Evolutionary conservation across 2,113 vertebrate species (phyloP).

Genomic region (Pyrgilauda ruficollis): DNA sequence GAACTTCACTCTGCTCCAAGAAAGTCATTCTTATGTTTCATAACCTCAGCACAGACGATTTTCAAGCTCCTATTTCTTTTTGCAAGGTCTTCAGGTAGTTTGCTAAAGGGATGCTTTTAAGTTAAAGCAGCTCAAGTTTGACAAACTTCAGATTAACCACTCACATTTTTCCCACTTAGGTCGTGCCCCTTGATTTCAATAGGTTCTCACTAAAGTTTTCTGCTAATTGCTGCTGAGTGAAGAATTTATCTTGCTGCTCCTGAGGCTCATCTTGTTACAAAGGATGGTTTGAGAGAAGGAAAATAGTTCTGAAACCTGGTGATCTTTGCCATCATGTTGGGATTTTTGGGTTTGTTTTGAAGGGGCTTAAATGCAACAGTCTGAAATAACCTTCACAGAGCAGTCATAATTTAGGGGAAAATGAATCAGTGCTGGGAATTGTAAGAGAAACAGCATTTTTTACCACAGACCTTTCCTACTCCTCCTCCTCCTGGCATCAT

Average conservation of each 20-base stretch:
- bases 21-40: not conserved
- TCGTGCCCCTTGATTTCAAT: not conserved
- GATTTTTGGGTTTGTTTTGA: not conserved
- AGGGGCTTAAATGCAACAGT: not conserved
- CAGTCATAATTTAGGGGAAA: not conserved
- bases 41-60: not conserved
- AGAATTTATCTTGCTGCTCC: not conserved
- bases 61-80: not conserved
- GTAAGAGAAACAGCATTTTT: not conserved
- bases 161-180: not conserved
- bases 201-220: not conserved
- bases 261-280: not conserved
- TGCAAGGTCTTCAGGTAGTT: not conserved
- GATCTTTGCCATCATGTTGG: not conserved
- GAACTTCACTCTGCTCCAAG: not conserved
- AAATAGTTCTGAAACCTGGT: not conserved
- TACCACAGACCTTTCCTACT: not conserved
- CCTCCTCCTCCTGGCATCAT: not conserved
- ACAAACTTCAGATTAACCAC: conserved; percentile 29
- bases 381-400: not conserved
- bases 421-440: not conserved
- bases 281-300: not conserved
- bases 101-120: not conserved
- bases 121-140: not conserved
- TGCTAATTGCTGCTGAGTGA: conserved; percentile 25